Evolutionary conservation across 1,140 invertebrate genomes (phyloP).

Genomic region (Eriosoma lanigerum): DNA sequence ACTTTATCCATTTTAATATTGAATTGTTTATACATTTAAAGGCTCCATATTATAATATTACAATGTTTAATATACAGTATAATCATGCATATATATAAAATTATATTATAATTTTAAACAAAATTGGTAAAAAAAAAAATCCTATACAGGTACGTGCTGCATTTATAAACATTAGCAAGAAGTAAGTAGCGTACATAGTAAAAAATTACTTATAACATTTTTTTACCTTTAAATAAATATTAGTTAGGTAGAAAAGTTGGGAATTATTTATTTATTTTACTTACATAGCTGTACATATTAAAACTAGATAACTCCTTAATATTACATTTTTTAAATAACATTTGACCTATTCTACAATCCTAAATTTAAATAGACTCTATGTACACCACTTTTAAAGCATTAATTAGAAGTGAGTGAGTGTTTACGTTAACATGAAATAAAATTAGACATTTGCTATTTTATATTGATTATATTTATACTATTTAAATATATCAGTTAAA

Average conservation of each 20-base stretch:
- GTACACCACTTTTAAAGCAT: background rate
- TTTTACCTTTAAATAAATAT: background rate
- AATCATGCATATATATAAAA: background rate
- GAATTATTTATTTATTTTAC: background rate
- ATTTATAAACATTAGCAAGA: background rate
- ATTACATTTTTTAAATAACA: background rate
- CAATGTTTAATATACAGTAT: background rate
- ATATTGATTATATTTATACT: no score
- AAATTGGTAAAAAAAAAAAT: background rate
- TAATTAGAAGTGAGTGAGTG: slow-evolving; percentile 5
- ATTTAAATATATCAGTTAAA: no score
- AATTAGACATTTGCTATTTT: no score
- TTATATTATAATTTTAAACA: background rate
- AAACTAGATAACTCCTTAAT: background rate
- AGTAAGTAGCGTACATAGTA: slow-evolving; percentile 14
- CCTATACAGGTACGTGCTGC: background rate
- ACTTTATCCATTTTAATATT: no score
- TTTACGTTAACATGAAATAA: background rate
- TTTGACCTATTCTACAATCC: background rate
- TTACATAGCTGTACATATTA: background rate
- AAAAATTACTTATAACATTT: background rate
- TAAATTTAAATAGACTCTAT: background rate
- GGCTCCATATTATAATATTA: slow-evolving; percentile 22
- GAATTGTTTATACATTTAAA: background rate
- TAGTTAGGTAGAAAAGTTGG: background rate